phyloP scores from a whole-genome alignment of 92 coral and sea anemone species.

The Bergia puertoricense region DNA sequence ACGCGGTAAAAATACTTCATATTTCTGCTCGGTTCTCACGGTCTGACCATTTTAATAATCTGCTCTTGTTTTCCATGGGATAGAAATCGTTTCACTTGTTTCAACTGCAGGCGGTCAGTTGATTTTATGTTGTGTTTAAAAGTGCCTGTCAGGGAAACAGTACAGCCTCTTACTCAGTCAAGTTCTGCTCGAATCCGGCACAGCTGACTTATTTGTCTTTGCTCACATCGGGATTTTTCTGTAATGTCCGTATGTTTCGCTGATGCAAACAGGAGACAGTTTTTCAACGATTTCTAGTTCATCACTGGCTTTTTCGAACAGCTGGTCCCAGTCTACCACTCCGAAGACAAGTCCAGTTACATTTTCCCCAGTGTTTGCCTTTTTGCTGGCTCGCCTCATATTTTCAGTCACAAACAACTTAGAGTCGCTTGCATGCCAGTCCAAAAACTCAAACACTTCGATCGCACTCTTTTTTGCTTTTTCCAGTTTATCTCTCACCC shows the following conservation, averaged over 20 bases:
- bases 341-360: not conserved
- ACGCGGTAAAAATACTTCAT: not conserved
- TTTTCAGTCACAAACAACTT: not conserved
- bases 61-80: not conserved
- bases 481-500: constrained; percentile 28
- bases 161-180: not conserved
- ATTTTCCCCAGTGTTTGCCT: not conserved
- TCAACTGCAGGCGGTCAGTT: too few relatives aligned
- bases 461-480: constrained; percentile 25
- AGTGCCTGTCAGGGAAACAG: not conserved
- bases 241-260: constrained; percentile 16
- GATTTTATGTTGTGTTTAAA: too few relatives aligned
- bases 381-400: not conserved
- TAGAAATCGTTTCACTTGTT: not conserved
- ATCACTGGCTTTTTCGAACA: constrained; percentile 13
- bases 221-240: not conserved
- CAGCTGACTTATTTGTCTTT: not conserved
- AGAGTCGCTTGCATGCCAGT: constrained; percentile 11
- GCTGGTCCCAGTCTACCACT: constrained; percentile 16
- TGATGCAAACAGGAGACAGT: not conserved
- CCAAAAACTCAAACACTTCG: not conserved
- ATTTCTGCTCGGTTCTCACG: not conserved
- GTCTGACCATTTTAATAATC: not conserved
- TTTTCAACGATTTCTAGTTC: not conserved
- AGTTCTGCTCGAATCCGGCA: not conserved